A percentile compares a stretch with the other conserved stretches of the same genome.
Conservation (phyloP, 2,113 vertebrate species). For the Anarhynchus alexandrinus region DNA sequence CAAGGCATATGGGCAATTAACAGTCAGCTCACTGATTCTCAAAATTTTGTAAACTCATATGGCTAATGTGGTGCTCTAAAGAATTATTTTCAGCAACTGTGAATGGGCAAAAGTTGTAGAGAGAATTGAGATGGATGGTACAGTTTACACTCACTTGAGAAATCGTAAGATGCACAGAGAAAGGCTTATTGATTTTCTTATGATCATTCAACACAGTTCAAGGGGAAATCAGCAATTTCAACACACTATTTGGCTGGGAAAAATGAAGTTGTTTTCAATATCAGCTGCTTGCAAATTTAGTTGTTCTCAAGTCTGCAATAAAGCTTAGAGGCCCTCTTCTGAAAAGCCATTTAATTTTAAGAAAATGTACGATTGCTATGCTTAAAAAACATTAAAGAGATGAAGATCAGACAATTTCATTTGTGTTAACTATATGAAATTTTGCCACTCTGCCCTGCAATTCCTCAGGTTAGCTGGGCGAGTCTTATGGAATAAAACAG, state of each 20-base stretch:
- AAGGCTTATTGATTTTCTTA: constrained; percentile 55
- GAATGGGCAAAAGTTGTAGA: neutral
- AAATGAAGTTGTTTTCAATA: constrained; percentile 55
- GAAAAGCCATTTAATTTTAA: constrained; percentile 48
- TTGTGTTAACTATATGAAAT: constrained; percentile 11
- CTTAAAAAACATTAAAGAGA: constrained; percentile 29
- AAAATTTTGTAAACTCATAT: neutral
- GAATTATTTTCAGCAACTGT: neutral
- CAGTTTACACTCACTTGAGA: neutral
- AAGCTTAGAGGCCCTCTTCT: constrained; percentile 24
- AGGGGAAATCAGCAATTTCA: constrained; percentile 46
- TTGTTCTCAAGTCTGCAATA: constrained; percentile 37
- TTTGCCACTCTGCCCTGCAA: neutral
- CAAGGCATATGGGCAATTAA: neutral
- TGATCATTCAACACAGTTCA: constrained; percentile 43
- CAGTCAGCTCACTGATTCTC: neutral
- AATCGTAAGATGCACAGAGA: neutral
- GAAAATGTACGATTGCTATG: neutral
- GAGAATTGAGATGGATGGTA: constrained; percentile 39
- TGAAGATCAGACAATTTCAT: constrained; percentile 28
- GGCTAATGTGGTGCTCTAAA: neutral
- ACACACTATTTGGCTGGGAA: constrained; percentile 15
- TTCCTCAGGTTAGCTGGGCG: neutral
- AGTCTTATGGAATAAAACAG: neutral
- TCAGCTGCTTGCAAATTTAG: constrained; percentile 40